phyloP scores from a whole-genome alignment of 2,888 invertebrate species.

The Periphyllus acericola region DNA sequence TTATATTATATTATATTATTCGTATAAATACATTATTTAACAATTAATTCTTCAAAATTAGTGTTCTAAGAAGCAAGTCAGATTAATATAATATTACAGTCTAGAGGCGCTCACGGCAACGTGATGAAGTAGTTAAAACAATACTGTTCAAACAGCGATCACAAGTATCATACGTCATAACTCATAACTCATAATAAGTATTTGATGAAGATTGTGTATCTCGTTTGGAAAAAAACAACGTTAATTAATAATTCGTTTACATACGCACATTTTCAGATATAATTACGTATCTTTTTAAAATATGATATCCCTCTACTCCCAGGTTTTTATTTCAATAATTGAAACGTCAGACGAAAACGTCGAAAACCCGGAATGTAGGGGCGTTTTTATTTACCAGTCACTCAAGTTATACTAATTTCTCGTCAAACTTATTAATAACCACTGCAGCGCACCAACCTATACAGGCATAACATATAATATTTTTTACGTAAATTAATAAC shows the following conservation, averaged over 20 bases:
- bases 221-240: background rate
- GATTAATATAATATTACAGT: no score
- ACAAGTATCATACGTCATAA: no score
- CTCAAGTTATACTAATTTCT: background rate
- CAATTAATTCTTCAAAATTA: no score
- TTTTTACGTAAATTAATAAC: background rate
- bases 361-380: background rate
- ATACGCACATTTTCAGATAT: background rate
- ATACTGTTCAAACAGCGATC: no score
- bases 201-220: no score
- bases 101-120: no score
- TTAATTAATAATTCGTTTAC: background rate
- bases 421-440: background rate
- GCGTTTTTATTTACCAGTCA: background rate
- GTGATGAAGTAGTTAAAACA: no score
- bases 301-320: background rate
- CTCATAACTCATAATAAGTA: no score
- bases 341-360: conserved; percentile 10
- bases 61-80: no score
- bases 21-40: no score
- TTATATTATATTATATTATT: no score
- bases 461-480: background rate
- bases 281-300: background rate
- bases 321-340: background rate
- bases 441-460: no score